These are phyloP conservation scores for Eledone cirrhosa DNA, from an alignment of 2,888 invertebrate genomes.

Conservation along the genomic window DNA sequence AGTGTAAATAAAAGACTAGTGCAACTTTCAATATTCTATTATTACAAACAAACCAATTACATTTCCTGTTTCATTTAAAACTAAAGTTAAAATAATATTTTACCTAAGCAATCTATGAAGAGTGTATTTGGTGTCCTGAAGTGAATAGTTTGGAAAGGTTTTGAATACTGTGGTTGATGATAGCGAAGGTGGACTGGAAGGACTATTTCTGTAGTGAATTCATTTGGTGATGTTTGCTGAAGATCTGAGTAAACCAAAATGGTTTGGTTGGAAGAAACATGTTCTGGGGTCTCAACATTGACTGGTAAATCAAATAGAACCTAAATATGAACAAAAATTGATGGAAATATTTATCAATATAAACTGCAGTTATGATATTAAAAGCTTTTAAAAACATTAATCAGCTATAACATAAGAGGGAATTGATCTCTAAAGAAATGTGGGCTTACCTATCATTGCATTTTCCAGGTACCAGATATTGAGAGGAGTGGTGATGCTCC, in stretches of 20 bases:
- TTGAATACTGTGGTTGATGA: constrained; percentile 41
- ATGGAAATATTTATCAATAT: background rate
- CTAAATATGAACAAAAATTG: constrained; percentile 37
- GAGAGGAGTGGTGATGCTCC: too few species aligned
- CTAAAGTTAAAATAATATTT: background rate
- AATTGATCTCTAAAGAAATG: too few species aligned
- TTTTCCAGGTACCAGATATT: too few species aligned
- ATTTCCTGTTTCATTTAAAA: too few species aligned
- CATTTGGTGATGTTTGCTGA: background rate
- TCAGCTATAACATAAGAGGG: too few species aligned
- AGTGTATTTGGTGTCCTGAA: background rate
- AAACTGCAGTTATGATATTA: too few species aligned
- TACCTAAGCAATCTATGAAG: constrained; percentile 26
- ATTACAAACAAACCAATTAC: too few species aligned
- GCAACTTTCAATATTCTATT: too few species aligned
- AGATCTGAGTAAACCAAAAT: constrained; percentile 41
- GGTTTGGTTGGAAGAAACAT: constrained; percentile 39
- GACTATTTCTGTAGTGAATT: constrained; percentile 33
- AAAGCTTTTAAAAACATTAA: too few species aligned
- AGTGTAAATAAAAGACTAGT: too few species aligned
- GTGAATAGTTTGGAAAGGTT: background rate
- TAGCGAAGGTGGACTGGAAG: constrained; percentile 55
- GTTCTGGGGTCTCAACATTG: constrained; percentile 53
- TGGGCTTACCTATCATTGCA: too few species aligned
- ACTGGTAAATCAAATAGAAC: constrained; percentile 41